Conservation (phyloP, 2,888 invertebrate genomes). For the Tachina fera region DNA sequence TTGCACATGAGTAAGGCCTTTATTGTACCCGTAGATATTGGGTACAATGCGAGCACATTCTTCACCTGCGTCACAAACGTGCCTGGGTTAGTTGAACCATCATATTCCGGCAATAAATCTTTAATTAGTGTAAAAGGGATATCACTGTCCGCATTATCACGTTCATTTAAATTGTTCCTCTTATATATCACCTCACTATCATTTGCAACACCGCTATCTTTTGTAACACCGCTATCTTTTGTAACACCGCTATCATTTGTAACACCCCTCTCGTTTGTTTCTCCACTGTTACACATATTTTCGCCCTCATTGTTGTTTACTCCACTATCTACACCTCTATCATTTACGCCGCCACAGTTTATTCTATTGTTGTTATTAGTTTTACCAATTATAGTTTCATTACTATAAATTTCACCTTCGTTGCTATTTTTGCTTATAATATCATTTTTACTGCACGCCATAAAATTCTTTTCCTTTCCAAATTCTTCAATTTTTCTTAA, state of each 20-base stretch:
- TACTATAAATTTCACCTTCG: not conserved
- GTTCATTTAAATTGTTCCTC: not conserved
- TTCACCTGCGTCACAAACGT: slow-evolving; percentile 24
- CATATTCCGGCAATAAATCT: slow-evolving; percentile 35
- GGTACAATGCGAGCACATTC: slow-evolving; percentile 10
- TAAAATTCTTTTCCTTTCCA: not conserved
- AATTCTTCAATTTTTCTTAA: slow-evolving; percentile 26
- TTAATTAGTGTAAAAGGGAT: slow-evolving; percentile 20
- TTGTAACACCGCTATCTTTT: not conserved
- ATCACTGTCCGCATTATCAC: not conserved
- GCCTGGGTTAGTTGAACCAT: not conserved
- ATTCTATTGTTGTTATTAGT: not conserved
- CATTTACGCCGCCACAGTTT: not conserved
- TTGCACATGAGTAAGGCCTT: slow-evolving; percentile 33
- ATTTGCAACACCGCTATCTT: not conserved
- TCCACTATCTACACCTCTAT: not conserved
- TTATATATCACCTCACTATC: not conserved
- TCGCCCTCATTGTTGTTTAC: too few relatives aligned
- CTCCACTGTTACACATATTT: too few relatives aligned
- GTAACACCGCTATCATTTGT: not conserved
- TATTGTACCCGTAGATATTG: not conserved
- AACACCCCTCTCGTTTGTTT: too few relatives aligned
- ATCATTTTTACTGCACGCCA: too few relatives aligned
- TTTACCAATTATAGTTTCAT: not conserved
- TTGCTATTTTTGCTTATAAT: not conserved